Base-by-base conservation (phyloP, 2,797 vertebrate species). In the Syncerus caffer region DNA sequence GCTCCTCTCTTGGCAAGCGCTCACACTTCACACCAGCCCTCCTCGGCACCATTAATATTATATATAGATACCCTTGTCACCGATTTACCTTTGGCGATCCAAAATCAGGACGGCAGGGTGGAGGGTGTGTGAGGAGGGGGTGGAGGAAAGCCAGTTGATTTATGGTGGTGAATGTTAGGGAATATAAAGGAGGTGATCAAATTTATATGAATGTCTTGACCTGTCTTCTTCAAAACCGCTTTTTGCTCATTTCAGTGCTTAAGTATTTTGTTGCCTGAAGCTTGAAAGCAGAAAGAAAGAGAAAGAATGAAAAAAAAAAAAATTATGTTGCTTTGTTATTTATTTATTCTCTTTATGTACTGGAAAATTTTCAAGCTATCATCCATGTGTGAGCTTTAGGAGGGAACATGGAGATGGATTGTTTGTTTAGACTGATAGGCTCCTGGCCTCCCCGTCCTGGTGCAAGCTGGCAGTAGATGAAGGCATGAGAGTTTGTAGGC, bases 41-140 rank as follows among this genome's bases (percentile, higher is more conserved):
- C 99, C 99, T 99, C 97, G 97, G 99, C 92, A 98, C 99, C 99
- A 99, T 99, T 99, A 99, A 99, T 99, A 99, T 99, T 99, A 99
- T 99, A 99, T 99, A 99, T 99, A 99, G 99, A 99, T 99, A 99
- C 99, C 99, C 99, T 99, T 99, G 99, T 99, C 99, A 99, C 99
- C 99, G 99, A 99, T 99, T 99, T 99, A 99, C 99, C 99, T 99
- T 99, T 98, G 91, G 98, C 99, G 99, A 99, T 99, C 99, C 97
- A 60, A 98, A 99, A 99, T 99, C 99, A 98, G 99, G 98, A 99
- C 97, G 98, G 98, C 99, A 98, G 98, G 98, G 99, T 99, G 99
- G 99, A 98, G 98, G 58, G 96, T 83, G 96, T 98, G 98, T 97
- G 98, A 98, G 98, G 98, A 97, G 97, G 0, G 93, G 95, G 97